These are phyloP conservation scores for Phrynosoma blainvillii DNA, from an alignment of 2,113 vertebrate species.

Conservation along the genomic window DNA sequence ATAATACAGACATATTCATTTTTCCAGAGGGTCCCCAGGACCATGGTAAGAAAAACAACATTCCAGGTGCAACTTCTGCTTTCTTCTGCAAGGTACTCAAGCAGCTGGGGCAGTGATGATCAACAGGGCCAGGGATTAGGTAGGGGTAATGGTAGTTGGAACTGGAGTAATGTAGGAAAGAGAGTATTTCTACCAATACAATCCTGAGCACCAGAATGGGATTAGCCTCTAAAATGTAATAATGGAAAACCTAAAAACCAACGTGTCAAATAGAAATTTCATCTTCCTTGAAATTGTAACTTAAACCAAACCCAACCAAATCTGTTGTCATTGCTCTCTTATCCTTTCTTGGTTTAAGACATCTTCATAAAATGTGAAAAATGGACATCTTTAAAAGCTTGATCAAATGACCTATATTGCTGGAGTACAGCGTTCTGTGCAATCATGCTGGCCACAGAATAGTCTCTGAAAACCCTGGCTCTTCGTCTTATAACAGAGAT, in stretches of 20 bases:
- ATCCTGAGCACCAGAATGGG: not conserved
- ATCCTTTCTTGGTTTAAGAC: not conserved
- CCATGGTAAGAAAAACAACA: too few species aligned
- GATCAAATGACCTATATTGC: slow-evolving; percentile 17
- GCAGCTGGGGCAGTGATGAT: too few species aligned
- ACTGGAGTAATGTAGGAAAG: not conserved
- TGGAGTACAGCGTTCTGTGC: too few species aligned
- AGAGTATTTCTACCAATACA: too few species aligned
- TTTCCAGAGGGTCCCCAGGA: too few species aligned
- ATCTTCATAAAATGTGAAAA: not conserved
- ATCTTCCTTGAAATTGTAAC: not conserved
- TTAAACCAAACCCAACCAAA: not conserved
- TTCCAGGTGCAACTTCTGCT: too few species aligned
- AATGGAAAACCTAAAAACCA: not conserved
- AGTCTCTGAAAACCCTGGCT: too few species aligned
- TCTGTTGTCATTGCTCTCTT: not conserved
- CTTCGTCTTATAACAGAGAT: too few species aligned
- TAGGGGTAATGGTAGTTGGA: not conserved
- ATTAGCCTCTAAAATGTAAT: not conserved
- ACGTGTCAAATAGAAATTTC: not conserved
- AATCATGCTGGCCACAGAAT: too few species aligned
- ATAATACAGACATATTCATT: too few species aligned
- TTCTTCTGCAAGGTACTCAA: too few species aligned
- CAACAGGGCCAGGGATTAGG: too few species aligned
- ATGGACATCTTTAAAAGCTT: not conserved